A percentile compares a stretch with the other conserved stretches of the same genome.
These are phyloP conservation scores for Orussus abietinus DNA, from an alignment of 1,140 invertebrate species.

Conservation along the genomic window DNA sequence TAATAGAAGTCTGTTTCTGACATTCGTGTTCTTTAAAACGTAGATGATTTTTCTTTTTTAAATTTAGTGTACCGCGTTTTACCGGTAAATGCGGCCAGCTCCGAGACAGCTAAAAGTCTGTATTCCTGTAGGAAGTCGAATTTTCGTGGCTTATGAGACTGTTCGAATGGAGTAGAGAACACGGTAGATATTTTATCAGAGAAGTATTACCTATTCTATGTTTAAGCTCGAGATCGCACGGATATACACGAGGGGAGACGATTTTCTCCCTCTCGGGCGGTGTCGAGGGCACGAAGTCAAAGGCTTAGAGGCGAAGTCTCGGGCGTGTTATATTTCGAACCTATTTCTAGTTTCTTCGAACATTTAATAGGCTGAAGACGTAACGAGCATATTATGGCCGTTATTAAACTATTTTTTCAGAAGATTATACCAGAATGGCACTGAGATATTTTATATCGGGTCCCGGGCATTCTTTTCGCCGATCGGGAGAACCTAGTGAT, in stretches of 20 bases:
- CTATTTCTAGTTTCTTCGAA: conserved; percentile 13
- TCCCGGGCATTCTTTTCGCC: conserved; percentile 2
- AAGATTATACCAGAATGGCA: conserved; percentile 20
- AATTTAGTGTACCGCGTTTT: no score
- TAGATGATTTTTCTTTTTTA: no score
- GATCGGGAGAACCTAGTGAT: neutral
- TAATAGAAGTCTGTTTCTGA: no score
- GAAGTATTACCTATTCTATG: conserved; percentile 5
- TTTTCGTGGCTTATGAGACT: neutral
- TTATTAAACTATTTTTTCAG: conserved; percentile 18
- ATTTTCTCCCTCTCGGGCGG: no score
- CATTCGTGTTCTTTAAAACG: no score
- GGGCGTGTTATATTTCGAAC: no score
- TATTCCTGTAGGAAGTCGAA: no score
- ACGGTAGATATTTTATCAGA: conserved; percentile 9
- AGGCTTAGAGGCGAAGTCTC: no score
- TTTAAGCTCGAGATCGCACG: conserved; percentile 1
- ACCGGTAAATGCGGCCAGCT: no score
- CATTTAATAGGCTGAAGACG: conserved; percentile 14
- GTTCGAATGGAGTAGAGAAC: neutral
- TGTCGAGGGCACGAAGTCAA: no score
- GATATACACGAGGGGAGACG: no score
- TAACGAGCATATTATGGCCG: conserved; percentile 12
- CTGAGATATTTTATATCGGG: conserved; percentile 14
- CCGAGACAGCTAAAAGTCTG: no score